Evolutionary conservation across 2,113 vertebrate species (phyloP).

Genomic region (Ramphastos sulfuratus): DNA sequence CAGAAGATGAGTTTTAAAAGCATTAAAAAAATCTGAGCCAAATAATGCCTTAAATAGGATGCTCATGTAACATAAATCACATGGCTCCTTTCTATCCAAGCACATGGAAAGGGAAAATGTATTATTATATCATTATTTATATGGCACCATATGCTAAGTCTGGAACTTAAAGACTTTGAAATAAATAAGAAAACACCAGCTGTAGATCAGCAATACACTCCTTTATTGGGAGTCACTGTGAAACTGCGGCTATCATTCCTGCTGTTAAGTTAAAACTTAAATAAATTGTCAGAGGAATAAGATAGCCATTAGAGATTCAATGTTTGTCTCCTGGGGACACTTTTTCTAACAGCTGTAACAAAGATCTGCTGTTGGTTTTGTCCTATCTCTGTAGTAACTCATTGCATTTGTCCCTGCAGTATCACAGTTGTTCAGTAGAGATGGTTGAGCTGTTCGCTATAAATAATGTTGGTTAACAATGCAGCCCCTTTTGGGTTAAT

Average conservation of each 20-base stretch:
- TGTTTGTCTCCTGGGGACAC: conserved; percentile 58
- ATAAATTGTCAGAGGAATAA: conserved; percentile 70
- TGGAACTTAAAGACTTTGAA: conserved; percentile 64
- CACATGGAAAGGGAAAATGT: conserved; percentile 34
- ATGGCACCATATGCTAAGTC: conserved; percentile 67
- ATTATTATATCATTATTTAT: conserved; percentile 73
- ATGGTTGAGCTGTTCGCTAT: conserved; percentile 35
- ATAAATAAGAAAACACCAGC: conserved; percentile 71
- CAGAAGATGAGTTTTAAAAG: conserved; percentile 52
- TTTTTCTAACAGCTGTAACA: conserved; percentile 66
- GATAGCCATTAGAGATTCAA: conserved; percentile 67
- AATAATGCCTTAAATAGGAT: conserved; percentile 54
- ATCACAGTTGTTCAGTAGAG: conserved; percentile 41
- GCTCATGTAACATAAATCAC: conserved; percentile 54
- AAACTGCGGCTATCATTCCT: conserved; percentile 58
- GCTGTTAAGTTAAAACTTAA: conserved; percentile 69
- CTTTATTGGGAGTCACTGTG: conserved; percentile 59
- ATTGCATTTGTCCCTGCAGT: conserved; percentile 58
- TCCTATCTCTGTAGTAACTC: conserved; percentile 56
- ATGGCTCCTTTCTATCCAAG: conserved; percentile 1
- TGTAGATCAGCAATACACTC: conserved; percentile 53
- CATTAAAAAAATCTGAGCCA: conserved; percentile 52
- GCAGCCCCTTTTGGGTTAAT: conserved; percentile 36
- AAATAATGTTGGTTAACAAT: conserved; percentile 63
- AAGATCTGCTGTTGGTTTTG: conserved; percentile 63